Evolutionary conservation across 2,797 vertebrate species (phyloP), one percentile per base, ranked within the genome.

Genomic region (Lophius americanus): DNA sequence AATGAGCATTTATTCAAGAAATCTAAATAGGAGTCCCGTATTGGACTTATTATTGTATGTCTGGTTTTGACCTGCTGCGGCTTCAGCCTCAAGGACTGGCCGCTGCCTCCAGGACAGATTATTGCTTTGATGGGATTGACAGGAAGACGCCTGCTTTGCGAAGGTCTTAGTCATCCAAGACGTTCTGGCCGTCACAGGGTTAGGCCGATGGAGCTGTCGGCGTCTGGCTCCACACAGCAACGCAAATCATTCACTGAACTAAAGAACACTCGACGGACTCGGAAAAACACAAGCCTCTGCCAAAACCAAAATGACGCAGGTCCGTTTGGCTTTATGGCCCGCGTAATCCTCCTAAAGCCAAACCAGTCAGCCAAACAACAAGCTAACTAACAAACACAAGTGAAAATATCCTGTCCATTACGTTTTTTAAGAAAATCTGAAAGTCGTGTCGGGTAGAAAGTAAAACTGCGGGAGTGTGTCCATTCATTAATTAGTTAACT

Each of bases 61-160:
- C 23, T 23, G 23, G 23, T 23, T 47, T 65, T 58, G 39, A 0
- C 13, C 33, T 38, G 1, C 3, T 6, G 46, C 33, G 36, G 32
- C 10, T 37, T 3, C 32, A 7, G 51, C 1, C 51, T 9, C 23
- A 23, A 23, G 23, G 23, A 23, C 23, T 23, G 23, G 23, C 23
- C 23, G 23, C 23, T 23, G 23, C 23, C 23, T 6, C 4, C 2
- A 63, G 57, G 49, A 69, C 67, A 79, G 75, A 83, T 86, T 73
- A 82, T 50, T 36, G 37, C n/a, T 84, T 84, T 90, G 76, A 89
- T 80, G 69, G 78, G 83, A 88, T 80, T 88, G 69, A 53, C 64
- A 13, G 3, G 10, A 43, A 51, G 62, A 73, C 58, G 46, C 64
- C 60, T 67, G 52, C 70, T 85, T 80, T 70, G 55, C 71, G 5